Conservation (phyloP, 2,113 vertebrate genomes). For the Elanus axillaris region DNA sequence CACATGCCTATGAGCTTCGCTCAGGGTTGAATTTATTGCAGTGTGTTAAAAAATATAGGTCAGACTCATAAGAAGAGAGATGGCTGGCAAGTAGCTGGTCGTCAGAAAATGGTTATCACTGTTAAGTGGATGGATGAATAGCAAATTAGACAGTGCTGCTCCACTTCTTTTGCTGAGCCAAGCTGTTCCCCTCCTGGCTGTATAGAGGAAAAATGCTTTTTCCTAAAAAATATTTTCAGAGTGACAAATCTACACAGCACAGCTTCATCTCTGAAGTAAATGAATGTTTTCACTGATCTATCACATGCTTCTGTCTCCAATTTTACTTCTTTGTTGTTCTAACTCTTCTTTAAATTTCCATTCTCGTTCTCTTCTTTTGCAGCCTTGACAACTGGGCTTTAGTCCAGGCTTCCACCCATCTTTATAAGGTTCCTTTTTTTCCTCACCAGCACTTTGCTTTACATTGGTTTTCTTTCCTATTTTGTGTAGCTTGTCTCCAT, state of each 20-base stretch:
- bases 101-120: background rate
- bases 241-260: background rate
- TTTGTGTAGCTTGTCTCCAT: background rate
- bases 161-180: background rate
- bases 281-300: background rate
- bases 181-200: background rate
- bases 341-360: background rate
- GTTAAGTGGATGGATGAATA: background rate
- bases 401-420: background rate
- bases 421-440: background rate
- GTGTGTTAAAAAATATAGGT: background rate
- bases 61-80: background rate
- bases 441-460: background rate
- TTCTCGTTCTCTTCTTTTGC: background rate
- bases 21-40: background rate
- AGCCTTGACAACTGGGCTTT: background rate
- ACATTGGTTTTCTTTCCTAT: background rate
- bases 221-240: background rate
- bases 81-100: background rate
- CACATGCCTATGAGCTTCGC: rapidly evolving
- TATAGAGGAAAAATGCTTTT: background rate
- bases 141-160: background rate
- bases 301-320: background rate
- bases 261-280: background rate
- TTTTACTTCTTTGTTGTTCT: background rate